Conservation (phyloP, 1,140 invertebrate species). For the Zaprionus capensis region DNA sequence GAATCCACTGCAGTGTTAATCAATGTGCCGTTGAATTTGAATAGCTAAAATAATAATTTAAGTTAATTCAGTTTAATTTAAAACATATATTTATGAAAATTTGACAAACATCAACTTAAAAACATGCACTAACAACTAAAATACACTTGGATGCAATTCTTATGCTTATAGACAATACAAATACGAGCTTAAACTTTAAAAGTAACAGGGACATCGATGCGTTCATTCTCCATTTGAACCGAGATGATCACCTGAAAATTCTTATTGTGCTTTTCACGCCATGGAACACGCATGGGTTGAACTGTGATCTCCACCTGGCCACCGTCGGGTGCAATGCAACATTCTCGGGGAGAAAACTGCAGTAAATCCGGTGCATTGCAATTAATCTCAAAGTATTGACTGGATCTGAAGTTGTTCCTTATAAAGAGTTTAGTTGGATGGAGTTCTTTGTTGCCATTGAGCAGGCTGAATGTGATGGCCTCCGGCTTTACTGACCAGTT, state of each 20-base stretch:
- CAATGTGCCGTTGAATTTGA: background rate
- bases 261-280: conserved; percentile 29
- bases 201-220: conserved; percentile 68
- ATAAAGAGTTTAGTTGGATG: conserved; percentile 44
- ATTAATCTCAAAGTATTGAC: conserved; percentile 72
- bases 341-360: conserved; percentile 60
- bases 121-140: background rate
- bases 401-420: conserved; percentile 60
- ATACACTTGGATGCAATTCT: background rate
- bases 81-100: conserved; percentile 6
- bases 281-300: conserved; percentile 31
- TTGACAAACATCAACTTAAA: conserved; percentile 3
- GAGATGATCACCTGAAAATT: conserved; percentile 40
- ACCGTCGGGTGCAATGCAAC: conserved; percentile 71
- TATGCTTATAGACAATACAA: conserved; percentile 14
- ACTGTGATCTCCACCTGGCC: conserved; percentile 66
- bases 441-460: conserved; percentile 1
- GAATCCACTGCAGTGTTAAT: background rate
- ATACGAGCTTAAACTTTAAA: conserved; percentile 55
- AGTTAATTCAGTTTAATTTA: background rate
- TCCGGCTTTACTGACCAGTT: conserved; percentile 69
- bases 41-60: background rate
- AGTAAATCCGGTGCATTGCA: conserved; percentile 62
- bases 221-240: conserved; percentile 77
- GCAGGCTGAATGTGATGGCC: conserved; percentile 43